Evolutionary conservation across 1,140 invertebrate genomes (phyloP).

Genomic region (Drosophila lowei): DNA sequence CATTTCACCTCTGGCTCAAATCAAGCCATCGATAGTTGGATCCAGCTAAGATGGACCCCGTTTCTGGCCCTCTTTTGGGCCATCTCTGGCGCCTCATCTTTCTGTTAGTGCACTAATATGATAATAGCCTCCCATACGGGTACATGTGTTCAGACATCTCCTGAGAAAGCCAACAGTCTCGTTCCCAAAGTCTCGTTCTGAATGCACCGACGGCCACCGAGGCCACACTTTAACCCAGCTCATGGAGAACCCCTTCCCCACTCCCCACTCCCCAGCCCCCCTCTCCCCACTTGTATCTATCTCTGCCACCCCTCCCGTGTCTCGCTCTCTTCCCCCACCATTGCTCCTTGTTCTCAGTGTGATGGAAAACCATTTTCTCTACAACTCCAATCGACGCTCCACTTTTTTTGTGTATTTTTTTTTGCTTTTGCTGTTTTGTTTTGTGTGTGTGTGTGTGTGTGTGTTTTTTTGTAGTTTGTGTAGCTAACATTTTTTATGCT

Average conservation of each 20-base stretch:
- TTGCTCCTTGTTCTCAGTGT: conserved; percentile 48
- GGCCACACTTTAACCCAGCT: conserved; percentile 16
- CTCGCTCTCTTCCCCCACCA: not conserved
- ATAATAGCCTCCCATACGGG: conserved; percentile 32
- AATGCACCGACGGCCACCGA: conserved; percentile 32
- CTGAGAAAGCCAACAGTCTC: conserved; percentile 32
- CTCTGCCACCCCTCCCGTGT: not conserved
- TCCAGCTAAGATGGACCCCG: no score
- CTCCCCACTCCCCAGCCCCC: not conserved
- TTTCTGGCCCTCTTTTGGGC: conserved; percentile 1
- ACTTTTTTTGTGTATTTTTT: conserved; percentile 58
- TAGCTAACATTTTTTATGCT: conserved; percentile 76
- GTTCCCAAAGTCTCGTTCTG: conserved; percentile 47
- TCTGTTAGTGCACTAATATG: conserved; percentile 29
- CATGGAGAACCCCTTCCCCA: not conserved
- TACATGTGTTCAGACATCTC: conserved; percentile 26
- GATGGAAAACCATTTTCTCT: conserved; percentile 63
- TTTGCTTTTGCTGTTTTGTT: conserved; percentile 21
- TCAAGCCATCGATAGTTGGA: no score
- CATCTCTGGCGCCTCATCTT: conserved; percentile 6
- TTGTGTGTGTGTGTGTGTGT: conserved; percentile 9
- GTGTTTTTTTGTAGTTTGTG: conserved; percentile 40
- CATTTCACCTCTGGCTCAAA: no score
- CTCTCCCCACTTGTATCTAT: not conserved
- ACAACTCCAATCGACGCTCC: conserved; percentile 68